These are phyloP conservation scores for Meganola albula DNA, from an alignment of 2,888 invertebrate genomes.

Conservation along the genomic window DNA sequence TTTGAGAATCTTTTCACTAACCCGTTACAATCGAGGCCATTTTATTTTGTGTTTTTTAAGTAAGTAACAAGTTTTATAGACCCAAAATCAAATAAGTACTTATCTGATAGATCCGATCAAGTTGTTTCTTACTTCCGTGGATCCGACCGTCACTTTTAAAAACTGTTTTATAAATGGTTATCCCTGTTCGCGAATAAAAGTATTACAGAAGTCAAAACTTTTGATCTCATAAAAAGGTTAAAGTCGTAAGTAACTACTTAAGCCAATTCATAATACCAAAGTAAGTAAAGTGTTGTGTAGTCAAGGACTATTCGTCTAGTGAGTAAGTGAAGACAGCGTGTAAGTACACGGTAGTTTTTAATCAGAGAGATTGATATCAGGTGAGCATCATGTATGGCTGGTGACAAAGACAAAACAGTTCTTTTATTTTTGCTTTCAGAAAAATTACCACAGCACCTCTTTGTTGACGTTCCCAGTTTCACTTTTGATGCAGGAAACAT, in stretches of 20 bases:
- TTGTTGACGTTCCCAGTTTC: constrained; percentile 19
- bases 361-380: constrained; percentile 51
- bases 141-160: no score
- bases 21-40: constrained; percentile 31
- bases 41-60: constrained; percentile 30
- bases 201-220: no score
- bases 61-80: constrained; percentile 13
- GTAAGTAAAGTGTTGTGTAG: no score
- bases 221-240: constrained; percentile 5
- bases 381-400: constrained; percentile 31
- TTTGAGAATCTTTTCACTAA: constrained; percentile 40
- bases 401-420: constrained; percentile 43
- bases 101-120: constrained; percentile 17
- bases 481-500: no score
- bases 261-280: no score
- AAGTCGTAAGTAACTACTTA: constrained; percentile 6
- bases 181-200: no score
- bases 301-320: no score
- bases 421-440: constrained; percentile 54
- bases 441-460: constrained; percentile 40
- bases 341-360: constrained; percentile 21
- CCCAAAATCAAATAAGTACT: constrained; percentile 13
- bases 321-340: no score
- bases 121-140: no score
- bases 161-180: background rate